phyloP scores from a whole-genome alignment of 2,888 invertebrate species.

The Sphaerolaimus hirsutus region DNA sequence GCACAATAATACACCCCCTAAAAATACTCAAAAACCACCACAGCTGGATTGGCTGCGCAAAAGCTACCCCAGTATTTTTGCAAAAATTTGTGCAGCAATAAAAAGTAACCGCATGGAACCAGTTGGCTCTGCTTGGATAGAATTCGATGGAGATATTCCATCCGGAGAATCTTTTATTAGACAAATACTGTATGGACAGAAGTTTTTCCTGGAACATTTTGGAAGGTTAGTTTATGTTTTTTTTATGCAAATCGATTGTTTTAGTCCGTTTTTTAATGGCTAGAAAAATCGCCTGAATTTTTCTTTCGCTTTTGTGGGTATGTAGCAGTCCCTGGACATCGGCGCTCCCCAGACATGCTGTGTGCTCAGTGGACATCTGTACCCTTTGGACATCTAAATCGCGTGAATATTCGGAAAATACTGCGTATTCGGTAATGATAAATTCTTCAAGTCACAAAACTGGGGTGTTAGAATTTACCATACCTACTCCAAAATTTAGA shows the following conservation, averaged over 20 bases:
- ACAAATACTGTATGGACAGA: slow-evolving; percentile 33
- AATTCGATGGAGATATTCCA: slow-evolving; percentile 30
- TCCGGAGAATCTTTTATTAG: slow-evolving; percentile 33
- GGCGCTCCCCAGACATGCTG: too few species aligned
- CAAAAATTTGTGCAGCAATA: neutral
- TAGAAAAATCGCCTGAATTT: neutral
- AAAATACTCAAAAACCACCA: too few species aligned
- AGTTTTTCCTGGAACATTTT: slow-evolving; percentile 31
- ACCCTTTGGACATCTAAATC: too few species aligned
- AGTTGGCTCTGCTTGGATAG: slow-evolving; percentile 34
- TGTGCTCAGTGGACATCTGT: too few species aligned
- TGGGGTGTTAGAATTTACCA: too few species aligned
- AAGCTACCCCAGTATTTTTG: neutral
- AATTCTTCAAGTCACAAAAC: too few species aligned
- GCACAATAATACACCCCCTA: too few species aligned
- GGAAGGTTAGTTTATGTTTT: slow-evolving; percentile 10
- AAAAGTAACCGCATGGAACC: slow-evolving; percentile 28
- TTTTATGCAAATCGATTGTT: neutral
- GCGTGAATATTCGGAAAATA: too few species aligned
- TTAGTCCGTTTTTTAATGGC: too few species aligned
- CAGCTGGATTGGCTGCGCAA: neutral
- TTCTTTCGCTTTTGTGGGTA: neutral
- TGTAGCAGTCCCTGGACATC: too few species aligned
- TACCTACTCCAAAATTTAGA: too few species aligned
- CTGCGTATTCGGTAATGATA: too few species aligned